These are phyloP conservation scores for Leptobrachium ailaonicum DNA, from an alignment of 2,113 vertebrate species.

Conservation along the genomic window DNA sequence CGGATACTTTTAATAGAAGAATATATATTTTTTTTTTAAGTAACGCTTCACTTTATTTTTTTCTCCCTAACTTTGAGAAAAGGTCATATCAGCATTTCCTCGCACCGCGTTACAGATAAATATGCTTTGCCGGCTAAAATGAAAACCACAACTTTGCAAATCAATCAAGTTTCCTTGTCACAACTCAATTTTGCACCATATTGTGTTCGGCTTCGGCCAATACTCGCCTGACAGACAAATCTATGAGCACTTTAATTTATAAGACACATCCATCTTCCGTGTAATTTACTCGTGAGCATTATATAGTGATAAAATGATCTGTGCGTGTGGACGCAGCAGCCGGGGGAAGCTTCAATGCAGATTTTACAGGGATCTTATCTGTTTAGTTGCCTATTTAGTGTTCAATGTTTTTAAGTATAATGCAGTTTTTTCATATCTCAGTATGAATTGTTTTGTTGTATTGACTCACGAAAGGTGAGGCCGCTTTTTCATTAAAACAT, in stretches of 20 bases:
- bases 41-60: slow-evolving; percentile 31
- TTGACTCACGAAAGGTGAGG: no score
- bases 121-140: slow-evolving; percentile 42
- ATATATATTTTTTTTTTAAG: slow-evolving; percentile 36
- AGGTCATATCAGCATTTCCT: slow-evolving; percentile 44
- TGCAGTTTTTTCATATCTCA: no score
- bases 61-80: slow-evolving; percentile 27
- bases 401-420: no score
- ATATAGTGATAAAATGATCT: slow-evolving; percentile 11
- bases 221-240: slow-evolving; percentile 42
- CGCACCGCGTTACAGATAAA: slow-evolving; percentile 30
- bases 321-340: no score
- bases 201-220: slow-evolving; percentile 22
- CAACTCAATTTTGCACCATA: slow-evolving; percentile 39
- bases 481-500: no score
- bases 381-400: no score
- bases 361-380: no score
- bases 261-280: slow-evolving; percentile 14
- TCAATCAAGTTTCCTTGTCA: slow-evolving; percentile 44
- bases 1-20: background rate
- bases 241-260: slow-evolving; percentile 42
- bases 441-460: no score
- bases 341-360: no score
- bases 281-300: slow-evolving; percentile 27
- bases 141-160: slow-evolving; percentile 42